phyloP scores from a whole-genome alignment of 2,888 invertebrate species.

The Oithona nana region DNA sequence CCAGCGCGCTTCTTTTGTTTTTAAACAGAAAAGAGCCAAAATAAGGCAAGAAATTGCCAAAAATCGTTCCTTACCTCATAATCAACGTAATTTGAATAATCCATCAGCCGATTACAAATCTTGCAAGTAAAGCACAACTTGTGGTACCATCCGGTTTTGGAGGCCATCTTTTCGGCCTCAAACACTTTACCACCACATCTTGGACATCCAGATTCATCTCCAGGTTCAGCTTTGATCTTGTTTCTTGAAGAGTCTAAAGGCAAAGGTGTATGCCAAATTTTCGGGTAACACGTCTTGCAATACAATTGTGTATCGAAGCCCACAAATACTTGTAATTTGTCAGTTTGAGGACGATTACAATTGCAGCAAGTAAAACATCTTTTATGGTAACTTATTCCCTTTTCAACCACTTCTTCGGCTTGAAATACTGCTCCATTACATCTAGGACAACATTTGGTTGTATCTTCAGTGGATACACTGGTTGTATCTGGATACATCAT shows the following conservation, averaged over 20 bases:
- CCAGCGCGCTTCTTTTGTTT: too few species aligned
- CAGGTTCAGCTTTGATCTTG: neutral
- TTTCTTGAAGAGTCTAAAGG: neutral
- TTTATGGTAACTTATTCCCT: neutral
- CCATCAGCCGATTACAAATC: neutral
- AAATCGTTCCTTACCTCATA: neutral
- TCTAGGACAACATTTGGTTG: neutral
- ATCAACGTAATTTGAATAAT: neutral
- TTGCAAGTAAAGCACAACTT: neutral
- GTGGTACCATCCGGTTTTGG: neutral
- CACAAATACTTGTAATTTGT: slow-evolving; percentile 6
- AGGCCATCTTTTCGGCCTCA: slow-evolving; percentile 2
- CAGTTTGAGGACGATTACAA: neutral
- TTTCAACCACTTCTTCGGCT: slow-evolving; percentile 4
- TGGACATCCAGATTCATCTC: neutral
- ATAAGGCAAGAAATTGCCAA: too few species aligned
- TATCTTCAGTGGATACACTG: neutral
- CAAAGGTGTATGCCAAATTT: slow-evolving; percentile 4
- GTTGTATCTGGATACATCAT: neutral
- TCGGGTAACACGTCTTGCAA: neutral
- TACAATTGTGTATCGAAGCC: slow-evolving; percentile 2
- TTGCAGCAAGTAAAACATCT: slow-evolving; percentile 1
- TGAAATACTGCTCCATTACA: neutral
- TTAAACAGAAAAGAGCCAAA: neutral
- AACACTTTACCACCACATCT: slow-evolving; percentile 8